Percentiles rank a stretch among this genome's conserved stretches.
Evolutionary conservation across 2,113 vertebrate genomes (phyloP).

Genomic region (Lamprologus speciosus): DNA sequence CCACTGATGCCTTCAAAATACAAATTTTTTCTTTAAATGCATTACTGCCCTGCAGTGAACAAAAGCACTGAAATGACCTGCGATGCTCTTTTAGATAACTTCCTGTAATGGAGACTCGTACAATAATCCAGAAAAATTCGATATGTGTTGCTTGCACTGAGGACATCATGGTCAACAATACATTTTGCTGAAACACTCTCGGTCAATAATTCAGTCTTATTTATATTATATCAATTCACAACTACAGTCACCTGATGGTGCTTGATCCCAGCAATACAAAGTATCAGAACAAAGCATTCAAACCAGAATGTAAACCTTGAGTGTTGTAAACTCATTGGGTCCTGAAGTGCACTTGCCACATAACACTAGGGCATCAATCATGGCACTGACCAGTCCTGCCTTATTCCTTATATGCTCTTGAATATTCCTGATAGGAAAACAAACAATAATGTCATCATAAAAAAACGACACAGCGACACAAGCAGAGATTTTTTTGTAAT

Average conservation of each 20-base stretch:
- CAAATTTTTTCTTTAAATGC: not conserved
- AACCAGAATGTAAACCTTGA: slow-evolving; percentile 48
- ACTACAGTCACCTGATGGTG: not conserved
- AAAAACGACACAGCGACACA: not conserved
- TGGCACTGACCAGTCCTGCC: slow-evolving; percentile 37
- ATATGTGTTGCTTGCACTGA: not conserved
- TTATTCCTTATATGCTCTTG: slow-evolving; percentile 22
- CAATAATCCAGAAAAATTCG: not conserved
- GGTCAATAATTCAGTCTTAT: not conserved
- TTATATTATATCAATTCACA: not conserved
- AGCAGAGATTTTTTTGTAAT: slow-evolving; percentile 32
- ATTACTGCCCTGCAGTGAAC: not conserved
- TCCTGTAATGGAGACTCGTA: not conserved
- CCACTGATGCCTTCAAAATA: slow-evolving; percentile 43
- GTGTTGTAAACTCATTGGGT: not conserved
- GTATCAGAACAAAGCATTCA: not conserved
- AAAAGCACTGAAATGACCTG: not conserved
- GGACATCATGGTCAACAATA: not conserved
- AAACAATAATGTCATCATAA: not conserved
- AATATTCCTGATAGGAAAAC: slow-evolving; percentile 9
- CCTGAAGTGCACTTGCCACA: slow-evolving; percentile 50
- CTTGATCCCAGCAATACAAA: not conserved
- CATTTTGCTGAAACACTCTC: not conserved
- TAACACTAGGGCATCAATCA: slow-evolving; percentile 26
- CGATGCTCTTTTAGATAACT: not conserved